These are phyloP conservation scores for Thecocarcelia acutangulata DNA, from an alignment of 2,888 invertebrate genomes.

Conservation along the genomic window DNA sequence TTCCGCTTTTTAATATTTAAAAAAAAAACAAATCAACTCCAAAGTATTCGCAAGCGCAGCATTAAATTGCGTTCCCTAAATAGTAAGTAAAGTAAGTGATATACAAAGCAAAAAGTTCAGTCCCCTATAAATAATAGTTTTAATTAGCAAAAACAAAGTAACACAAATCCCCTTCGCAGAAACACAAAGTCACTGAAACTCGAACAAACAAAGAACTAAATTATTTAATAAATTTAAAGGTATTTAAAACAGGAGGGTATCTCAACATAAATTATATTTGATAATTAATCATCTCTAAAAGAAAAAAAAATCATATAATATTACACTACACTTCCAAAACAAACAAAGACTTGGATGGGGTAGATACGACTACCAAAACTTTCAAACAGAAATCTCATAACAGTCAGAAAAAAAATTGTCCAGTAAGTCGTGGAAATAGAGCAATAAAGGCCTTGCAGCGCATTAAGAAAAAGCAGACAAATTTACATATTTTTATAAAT, in stretches of 20 bases:
- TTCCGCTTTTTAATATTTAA: no score
- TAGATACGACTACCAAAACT: neutral
- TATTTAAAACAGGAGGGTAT: constrained; percentile 38
- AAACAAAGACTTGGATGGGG: neutral
- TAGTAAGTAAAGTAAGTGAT: no score
- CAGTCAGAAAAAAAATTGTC: neutral
- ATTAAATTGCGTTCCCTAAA: neutral
- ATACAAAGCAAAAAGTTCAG: no score
- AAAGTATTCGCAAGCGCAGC: no score
- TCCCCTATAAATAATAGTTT: no score
- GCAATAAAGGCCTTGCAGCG: no score
- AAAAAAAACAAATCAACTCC: no score
- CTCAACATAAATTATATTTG: constrained; percentile 49
- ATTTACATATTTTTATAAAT: neutral
- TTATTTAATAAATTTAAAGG: constrained; percentile 38
- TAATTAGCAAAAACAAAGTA: neutral
- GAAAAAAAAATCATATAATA: constrained; percentile 29
- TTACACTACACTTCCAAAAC: constrained; percentile 10
- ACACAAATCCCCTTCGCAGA: neutral
- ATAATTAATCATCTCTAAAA: constrained; percentile 57
- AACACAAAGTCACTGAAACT: constrained; percentile 25
- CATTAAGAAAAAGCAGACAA: no score
- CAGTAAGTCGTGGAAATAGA: neutral
- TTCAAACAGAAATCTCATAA: neutral
- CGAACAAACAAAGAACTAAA: neutral